Conservation (phyloP, 2,113 vertebrate species). For the Eonycteris spelaea region DNA sequence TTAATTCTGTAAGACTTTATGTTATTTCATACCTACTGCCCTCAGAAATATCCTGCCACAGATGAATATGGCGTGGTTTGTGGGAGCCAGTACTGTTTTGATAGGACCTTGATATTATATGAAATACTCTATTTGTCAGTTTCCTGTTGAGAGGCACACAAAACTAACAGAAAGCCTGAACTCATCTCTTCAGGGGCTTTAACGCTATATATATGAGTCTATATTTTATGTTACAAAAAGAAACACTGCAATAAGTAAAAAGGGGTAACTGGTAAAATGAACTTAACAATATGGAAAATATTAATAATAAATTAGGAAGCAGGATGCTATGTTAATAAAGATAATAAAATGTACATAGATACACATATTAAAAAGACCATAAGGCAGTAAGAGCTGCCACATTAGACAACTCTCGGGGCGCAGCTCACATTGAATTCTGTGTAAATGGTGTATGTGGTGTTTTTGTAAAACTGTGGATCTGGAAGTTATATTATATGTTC, state of each 20-base stretch:
- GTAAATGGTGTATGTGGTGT: background rate
- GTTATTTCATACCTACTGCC: background rate
- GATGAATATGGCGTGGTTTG: background rate
- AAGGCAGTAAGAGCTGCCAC: background rate
- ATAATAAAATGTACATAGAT: background rate
- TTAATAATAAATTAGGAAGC: background rate
- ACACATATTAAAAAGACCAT: background rate
- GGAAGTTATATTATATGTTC: background rate
- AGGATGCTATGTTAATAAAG: background rate
- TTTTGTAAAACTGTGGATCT: background rate
- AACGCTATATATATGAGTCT: background rate
- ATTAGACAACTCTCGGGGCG: background rate
- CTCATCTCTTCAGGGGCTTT: background rate
- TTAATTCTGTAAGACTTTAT: background rate
- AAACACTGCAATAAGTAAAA: background rate
- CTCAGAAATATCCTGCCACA: background rate
- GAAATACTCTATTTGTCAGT: background rate
- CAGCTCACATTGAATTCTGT: background rate
- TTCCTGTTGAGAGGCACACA: background rate
- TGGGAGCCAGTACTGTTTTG: background rate
- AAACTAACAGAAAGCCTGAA: background rate
- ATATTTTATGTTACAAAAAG: background rate
- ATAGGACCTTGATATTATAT: background rate
- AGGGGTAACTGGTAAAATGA: background rate
- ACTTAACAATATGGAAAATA: background rate